A percentile compares a stretch with the other conserved stretches of the same genome.
These are phyloP conservation scores for Xestia xanthographa DNA, from an alignment of 2,888 invertebrate species.

Conservation along the genomic window DNA sequence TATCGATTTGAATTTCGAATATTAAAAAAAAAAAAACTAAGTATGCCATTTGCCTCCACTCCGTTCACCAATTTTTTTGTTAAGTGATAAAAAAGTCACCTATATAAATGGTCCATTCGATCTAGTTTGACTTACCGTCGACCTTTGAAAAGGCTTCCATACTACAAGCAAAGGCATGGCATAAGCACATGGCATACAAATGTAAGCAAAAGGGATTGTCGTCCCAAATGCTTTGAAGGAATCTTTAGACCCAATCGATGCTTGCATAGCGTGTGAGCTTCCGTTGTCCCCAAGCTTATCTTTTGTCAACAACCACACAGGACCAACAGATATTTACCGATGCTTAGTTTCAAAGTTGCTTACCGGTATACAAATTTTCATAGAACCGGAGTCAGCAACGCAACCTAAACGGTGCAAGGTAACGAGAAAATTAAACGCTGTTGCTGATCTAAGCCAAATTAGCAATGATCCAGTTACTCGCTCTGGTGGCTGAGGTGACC, in stretches of 20 bases:
- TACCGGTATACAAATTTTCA: constrained; percentile 28
- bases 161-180: not conserved
- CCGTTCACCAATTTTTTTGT: too few relatives aligned
- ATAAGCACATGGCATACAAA: not conserved
- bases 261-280: not conserved
- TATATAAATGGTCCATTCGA: not conserved
- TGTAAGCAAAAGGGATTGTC: not conserved
- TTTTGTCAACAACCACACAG: not conserved
- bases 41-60: too few relatives aligned
- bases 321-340: constrained; percentile 18
- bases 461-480: constrained; percentile 41
- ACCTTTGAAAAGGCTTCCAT: not conserved
- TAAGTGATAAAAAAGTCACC: too few relatives aligned
- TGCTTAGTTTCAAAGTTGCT: constrained; percentile 22
- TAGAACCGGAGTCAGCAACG: constrained; percentile 6
- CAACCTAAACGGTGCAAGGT: constrained; percentile 9
- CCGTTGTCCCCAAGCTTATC: constrained; percentile 9
- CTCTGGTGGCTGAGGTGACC: not conserved
- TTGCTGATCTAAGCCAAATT: constrained; percentile 43
- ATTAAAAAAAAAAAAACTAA: too few relatives aligned
- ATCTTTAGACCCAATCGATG: not conserved
- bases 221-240: not conserved
- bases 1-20: too few relatives aligned
- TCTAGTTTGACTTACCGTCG: not conserved
- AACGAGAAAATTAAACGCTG: constrained; percentile 45